A percentile compares a stretch with the other conserved stretches of the same genome.
phyloP scores from a whole-genome alignment of 2,797 vertebrate genomes.

The Crenuchus spilurus region DNA sequence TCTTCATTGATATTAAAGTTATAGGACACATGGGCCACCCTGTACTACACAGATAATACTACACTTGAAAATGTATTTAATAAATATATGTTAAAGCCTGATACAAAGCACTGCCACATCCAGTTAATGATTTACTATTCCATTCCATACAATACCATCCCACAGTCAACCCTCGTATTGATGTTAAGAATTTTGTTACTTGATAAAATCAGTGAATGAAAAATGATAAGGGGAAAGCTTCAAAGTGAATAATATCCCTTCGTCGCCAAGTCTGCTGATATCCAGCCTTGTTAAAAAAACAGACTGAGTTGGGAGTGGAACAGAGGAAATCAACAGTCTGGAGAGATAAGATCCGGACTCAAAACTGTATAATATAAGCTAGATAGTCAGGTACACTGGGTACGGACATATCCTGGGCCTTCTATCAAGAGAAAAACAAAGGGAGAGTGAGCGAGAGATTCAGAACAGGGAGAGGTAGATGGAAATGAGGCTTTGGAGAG shows the following conservation, averaged over 20 bases:
- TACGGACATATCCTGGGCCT: constrained; percentile 5
- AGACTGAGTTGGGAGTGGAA: background rate
- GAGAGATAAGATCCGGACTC: constrained; percentile 21
- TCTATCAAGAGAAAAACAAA: constrained; percentile 11
- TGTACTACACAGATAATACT: too few species aligned
- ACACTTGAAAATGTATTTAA: too few species aligned
- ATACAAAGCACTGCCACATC: background rate
- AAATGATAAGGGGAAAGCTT: background rate
- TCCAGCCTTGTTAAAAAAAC: constrained; percentile 4
- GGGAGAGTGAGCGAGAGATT: constrained; percentile 20
- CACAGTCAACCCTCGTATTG: background rate
- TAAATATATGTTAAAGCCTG: too few species aligned
- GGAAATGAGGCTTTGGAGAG: constrained; percentile 42
- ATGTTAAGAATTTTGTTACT: background rate
- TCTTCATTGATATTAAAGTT: too few species aligned
- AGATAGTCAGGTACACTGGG: background rate
- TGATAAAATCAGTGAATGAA: constrained; percentile 11
- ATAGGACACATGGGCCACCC: too few species aligned
- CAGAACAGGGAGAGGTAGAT: constrained; percentile 17
- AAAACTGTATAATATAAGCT: constrained; percentile 11
- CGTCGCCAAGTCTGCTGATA: constrained; percentile 14
- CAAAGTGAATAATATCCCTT: constrained; percentile 25
- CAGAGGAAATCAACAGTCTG: constrained; percentile 5
- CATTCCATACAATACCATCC: background rate
- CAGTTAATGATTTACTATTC: background rate